Percentiles rank a stretch among this genome's conserved stretches.
Conservation (phyloP, 2,888 invertebrate genomes). For the Pachydiplax longipennis region DNA sequence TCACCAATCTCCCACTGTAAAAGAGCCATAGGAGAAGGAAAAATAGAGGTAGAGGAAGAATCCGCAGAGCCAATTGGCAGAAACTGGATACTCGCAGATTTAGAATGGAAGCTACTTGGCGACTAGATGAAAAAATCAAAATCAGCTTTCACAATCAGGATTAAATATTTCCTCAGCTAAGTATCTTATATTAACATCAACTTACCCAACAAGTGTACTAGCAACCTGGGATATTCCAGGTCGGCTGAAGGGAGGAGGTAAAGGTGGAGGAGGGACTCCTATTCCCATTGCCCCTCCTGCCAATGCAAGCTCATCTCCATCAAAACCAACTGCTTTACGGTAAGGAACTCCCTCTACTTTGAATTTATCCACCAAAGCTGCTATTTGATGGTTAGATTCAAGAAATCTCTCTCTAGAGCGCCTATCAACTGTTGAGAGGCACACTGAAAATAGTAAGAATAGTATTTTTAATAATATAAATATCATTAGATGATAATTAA, state of each 20-base stretch:
- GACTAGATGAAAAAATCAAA: not conserved
- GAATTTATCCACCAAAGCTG: conserved; percentile 89
- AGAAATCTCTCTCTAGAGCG: conserved; percentile 89
- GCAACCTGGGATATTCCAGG: conserved; percentile 74
- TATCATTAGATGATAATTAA: no score
- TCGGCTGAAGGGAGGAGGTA: conserved; percentile 64
- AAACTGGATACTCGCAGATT: conserved; percentile 6
- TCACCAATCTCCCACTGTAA: conserved; percentile 65
- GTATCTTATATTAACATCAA: not conserved
- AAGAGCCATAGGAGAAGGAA: conserved; percentile 82
- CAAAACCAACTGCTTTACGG: conserved; percentile 66
- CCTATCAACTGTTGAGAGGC: conserved; percentile 78
- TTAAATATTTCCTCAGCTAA: not conserved
- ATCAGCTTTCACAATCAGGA: not conserved
- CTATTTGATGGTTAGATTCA: conserved; percentile 93
- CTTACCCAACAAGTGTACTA: conserved; percentile 65
- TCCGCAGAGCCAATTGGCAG: not conserved
- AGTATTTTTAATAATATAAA: no score
- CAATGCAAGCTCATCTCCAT: conserved; percentile 49
- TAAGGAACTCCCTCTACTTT: conserved; percentile 83
- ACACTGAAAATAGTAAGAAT: conserved; percentile 64
- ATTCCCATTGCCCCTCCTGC: conserved; percentile 47
- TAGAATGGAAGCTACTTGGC: conserved; percentile 38
- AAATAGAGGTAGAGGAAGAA: conserved; percentile 54
- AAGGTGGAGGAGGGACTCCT: conserved; percentile 58